These are phyloP conservation scores for Dolichomitus sp. DNA, from an alignment of 2,888 invertebrate species.

Conservation along the genomic window DNA sequence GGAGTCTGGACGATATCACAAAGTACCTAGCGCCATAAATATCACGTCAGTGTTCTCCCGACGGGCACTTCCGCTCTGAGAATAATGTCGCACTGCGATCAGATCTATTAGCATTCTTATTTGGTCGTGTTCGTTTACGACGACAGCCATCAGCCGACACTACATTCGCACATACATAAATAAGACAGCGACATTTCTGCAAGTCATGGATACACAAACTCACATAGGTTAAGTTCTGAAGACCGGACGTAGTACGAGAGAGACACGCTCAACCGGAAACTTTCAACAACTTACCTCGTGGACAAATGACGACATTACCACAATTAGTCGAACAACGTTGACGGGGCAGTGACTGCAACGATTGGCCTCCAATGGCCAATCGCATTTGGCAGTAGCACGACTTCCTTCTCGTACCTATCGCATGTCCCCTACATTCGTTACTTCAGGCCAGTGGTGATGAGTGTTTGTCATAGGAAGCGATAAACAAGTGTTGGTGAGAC, in stretches of 20 bases:
- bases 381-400: background rate
- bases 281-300: conserved; percentile 27
- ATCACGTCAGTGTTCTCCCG: background rate
- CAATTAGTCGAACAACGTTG: conserved; percentile 25
- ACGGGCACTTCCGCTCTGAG: background rate
- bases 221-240: background rate
- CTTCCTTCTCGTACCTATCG: conserved; percentile 3
- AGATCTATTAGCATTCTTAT: conserved; percentile 10
- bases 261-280: conserved; percentile 57
- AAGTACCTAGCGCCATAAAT: background rate
- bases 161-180: background rate
- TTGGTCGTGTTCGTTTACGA: background rate
- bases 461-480: background rate
- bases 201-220: background rate
- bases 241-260: conserved; percentile 37
- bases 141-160: background rate
- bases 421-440: background rate
- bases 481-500: background rate
- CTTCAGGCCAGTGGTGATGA: background rate
- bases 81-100: background rate
- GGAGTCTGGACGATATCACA: background rate
- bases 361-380: conserved; percentile 15
- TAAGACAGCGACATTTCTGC: background rate
- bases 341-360: background rate
- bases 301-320: conserved; percentile 34